Evolutionary conservation across 2,113 vertebrate genomes (phyloP).

Genomic region (Ovibos moschatus): DNA sequence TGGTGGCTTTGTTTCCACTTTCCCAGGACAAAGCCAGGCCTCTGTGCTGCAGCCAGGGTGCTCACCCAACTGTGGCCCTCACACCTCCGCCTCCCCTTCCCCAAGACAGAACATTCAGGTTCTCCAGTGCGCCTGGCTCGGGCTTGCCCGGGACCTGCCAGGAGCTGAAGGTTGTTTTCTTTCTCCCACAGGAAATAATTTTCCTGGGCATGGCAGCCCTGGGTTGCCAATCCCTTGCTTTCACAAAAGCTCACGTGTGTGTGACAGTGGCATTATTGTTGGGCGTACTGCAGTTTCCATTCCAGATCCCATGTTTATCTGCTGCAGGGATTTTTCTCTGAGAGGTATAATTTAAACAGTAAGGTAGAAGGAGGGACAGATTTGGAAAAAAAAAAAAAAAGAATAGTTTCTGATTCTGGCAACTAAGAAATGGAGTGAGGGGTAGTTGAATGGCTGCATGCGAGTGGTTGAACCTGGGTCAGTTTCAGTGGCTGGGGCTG

Average conservation of each 20-base stretch:
- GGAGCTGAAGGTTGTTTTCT: slow-evolving; percentile 53
- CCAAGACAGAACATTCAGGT: not conserved
- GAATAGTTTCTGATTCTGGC: not conserved
- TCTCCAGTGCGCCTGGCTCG: not conserved
- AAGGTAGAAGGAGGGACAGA: not conserved
- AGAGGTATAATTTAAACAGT: not conserved
- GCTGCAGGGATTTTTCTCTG: not conserved
- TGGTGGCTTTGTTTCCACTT: not conserved
- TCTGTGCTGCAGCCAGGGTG: not conserved
- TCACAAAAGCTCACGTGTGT: not conserved
- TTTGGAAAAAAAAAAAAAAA: not conserved
- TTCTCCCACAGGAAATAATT: slow-evolving; percentile 66
- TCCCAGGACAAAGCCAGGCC: not conserved
- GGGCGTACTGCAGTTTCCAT: slow-evolving; percentile 19
- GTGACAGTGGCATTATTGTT: slow-evolving; percentile 59
- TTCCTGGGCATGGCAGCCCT: slow-evolving; percentile 39
- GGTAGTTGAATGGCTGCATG: not conserved
- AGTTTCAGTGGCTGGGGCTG: not conserved
- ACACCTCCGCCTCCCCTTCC: not conserved
- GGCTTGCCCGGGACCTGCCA: slow-evolving; percentile 59
- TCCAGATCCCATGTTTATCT: slow-evolving; percentile 35
- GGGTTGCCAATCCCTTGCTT: slow-evolving; percentile 44
- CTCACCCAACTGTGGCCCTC: not conserved
- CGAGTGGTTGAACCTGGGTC: not conserved
- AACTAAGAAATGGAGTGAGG: not conserved